phyloP scores from a whole-genome alignment of 2,888 invertebrate genomes.

The Antheraea yamamai region DNA sequence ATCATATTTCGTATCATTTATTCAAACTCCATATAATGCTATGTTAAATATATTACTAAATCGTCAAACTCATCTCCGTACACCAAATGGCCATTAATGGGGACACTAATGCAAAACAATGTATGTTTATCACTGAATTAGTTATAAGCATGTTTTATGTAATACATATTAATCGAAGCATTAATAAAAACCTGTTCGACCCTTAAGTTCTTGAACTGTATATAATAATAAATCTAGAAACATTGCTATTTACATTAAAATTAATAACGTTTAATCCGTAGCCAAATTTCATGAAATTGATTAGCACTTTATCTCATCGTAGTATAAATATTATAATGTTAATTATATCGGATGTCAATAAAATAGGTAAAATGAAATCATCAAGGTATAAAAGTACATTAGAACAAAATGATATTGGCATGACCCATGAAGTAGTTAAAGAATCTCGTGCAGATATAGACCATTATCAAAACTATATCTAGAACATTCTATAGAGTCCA shows the following conservation, averaged over 20 bases:
- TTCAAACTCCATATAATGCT: constrained; percentile 31
- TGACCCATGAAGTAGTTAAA: constrained; percentile 32
- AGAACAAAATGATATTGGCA: constrained; percentile 44
- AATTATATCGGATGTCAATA: background rate
- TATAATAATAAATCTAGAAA: background rate
- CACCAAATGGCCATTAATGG: constrained; percentile 26
- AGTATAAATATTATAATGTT: background rate
- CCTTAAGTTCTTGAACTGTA: constrained; percentile 30
- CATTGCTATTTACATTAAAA: background rate
- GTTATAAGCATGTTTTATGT: constrained; percentile 46
- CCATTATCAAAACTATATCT: constrained; percentile 34
- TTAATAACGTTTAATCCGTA: background rate
- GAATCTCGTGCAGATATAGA: constrained; percentile 45
- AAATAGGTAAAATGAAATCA: background rate
- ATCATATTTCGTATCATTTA: background rate
- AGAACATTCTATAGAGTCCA: constrained; percentile 34
- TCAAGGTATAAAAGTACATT: constrained; percentile 29
- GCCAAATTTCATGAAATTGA: background rate
- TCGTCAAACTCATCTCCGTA: constrained; percentile 33
- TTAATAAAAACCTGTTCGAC: constrained; percentile 53
- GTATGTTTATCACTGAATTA: constrained; percentile 22
- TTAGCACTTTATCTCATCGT: background rate
- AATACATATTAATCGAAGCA: constrained; percentile 46
- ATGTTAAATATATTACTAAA: constrained; percentile 59
- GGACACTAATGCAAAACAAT: constrained; percentile 48